Base-by-base conservation (phyloP, 2,888 invertebrate genomes). In the Heliconius sara region DNA sequence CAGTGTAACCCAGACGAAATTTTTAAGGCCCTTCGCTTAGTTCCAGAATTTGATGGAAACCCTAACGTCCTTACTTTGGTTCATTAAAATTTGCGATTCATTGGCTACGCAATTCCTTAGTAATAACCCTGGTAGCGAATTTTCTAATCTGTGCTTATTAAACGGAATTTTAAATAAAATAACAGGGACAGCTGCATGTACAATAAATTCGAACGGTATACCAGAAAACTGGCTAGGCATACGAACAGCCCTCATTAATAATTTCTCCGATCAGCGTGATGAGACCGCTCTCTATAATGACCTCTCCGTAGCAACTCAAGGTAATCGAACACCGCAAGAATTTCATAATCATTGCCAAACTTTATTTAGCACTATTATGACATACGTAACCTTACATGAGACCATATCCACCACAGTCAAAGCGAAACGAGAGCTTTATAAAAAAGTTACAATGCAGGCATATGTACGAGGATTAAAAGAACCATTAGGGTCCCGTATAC, bases 11-110 rank as follows among this genome's bases (percentile, higher is more conserved):
- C 57, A 2, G 72, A 72, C 30, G 72, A 57, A 52, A 73, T 60
- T 73, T 76, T 85, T 96, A 93, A 52, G 97, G 88, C 83, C 2
- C 34, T 30, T 67, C 67, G 47, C 47, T 47, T 16, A 47, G 47
- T 16, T 5, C 47, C 16, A 5, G 16, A 47, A 47, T 47, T 16
- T 47, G 13, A 47, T 47, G 13, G 5, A 22, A 85, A 84, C 71
- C 80, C 83, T 1, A 80, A 84, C 34, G 79, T 85, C 1, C 25
- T 84, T 3, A 84, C 83, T 0, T 71, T n/a, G 84, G 16, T 86
- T 86, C 27, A 85, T 86, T 22, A 78, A 76, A 1, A 52, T 87
- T 10, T 85, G 84, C 67, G 85, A 86, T 65, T 57, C 57, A 7
- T 39, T 73, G 30, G 73, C 16, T 79, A 13, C 70, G 30, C 39